Conservation (phyloP, 1,140 invertebrate genomes). For the Babylonia areolata region DNA sequence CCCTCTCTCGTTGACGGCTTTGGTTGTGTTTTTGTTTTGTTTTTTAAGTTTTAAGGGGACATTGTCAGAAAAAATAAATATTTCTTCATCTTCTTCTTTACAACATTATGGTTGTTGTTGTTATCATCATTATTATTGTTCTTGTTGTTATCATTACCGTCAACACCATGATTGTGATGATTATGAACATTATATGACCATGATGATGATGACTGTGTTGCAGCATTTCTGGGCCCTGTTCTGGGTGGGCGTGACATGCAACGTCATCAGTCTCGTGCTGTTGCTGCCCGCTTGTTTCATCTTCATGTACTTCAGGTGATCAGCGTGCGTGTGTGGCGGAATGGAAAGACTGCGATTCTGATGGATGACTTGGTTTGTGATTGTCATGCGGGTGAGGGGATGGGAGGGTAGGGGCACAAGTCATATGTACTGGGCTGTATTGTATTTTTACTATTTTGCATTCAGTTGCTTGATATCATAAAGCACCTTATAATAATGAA, state of each 20-base stretch:
- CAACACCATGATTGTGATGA: not conserved
- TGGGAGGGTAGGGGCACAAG: too few relatives aligned
- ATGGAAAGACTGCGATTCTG: not conserved
- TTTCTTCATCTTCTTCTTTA: too few relatives aligned
- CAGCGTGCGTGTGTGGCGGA: not conserved
- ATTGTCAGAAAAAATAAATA: too few relatives aligned
- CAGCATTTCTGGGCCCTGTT: conserved; percentile 48
- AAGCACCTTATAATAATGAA: too few relatives aligned
- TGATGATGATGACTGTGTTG: not conserved
- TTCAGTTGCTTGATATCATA: too few relatives aligned
- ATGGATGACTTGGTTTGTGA: too few relatives aligned
- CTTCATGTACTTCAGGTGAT: conserved; percentile 59
- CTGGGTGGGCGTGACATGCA: conserved; percentile 54
- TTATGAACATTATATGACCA: not conserved
- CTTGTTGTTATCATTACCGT: not conserved
- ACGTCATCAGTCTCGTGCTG: conserved; percentile 54
- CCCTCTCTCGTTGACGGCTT: too few relatives aligned
- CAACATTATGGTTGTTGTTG: not conserved
- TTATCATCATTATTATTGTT: not conserved
- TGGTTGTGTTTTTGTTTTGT: too few relatives aligned
- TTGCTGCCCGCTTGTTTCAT: conserved; percentile 60
- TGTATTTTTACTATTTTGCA: too few relatives aligned
- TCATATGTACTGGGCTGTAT: too few relatives aligned
- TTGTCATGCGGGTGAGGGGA: too few relatives aligned
- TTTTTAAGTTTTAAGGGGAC: too few relatives aligned